These are phyloP conservation scores for Pelobates cultripes DNA, from an alignment of 2,797 vertebrate species.

Conservation along the genomic window DNA sequence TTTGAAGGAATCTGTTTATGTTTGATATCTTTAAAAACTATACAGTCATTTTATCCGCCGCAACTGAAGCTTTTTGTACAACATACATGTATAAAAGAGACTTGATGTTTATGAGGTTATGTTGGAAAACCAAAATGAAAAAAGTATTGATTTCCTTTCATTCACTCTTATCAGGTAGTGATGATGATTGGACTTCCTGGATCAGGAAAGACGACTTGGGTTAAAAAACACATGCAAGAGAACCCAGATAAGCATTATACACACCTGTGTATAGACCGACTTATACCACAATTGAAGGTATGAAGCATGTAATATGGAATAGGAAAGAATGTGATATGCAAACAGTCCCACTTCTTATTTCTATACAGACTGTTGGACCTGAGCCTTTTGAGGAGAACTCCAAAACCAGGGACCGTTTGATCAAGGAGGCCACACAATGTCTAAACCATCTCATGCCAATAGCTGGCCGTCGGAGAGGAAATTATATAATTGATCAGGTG, in stretches of 20 bases:
- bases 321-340: not conserved
- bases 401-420: conserved; percentile 70
- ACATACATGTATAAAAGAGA: no score
- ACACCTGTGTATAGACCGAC: conserved; percentile 79
- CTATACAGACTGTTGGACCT: conserved; percentile 64
- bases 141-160: not conserved
- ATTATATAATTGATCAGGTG: conserved; percentile 93
- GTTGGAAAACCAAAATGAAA: no score
- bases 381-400: conserved; percentile 63
- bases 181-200: conserved; percentile 90
- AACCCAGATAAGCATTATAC: conserved; percentile 81
- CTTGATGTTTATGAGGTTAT: no score
- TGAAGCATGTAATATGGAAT: not conserved
- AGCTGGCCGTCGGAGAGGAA: conserved; percentile 79
- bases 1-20: no score
- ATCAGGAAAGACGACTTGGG: conserved; percentile 89
- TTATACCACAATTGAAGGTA: conserved; percentile 37
- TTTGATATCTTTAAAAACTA: no score
- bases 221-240: conserved; percentile 73
- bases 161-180: conserved; percentile 72
- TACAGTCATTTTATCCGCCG: no score
- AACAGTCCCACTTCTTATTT: not conserved
- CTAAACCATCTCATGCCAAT: conserved; percentile 84
- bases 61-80: no score
- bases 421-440: conserved; percentile 87